Conservation (phyloP, 2,888 invertebrate species). For the Watsonalla cultraria region DNA sequence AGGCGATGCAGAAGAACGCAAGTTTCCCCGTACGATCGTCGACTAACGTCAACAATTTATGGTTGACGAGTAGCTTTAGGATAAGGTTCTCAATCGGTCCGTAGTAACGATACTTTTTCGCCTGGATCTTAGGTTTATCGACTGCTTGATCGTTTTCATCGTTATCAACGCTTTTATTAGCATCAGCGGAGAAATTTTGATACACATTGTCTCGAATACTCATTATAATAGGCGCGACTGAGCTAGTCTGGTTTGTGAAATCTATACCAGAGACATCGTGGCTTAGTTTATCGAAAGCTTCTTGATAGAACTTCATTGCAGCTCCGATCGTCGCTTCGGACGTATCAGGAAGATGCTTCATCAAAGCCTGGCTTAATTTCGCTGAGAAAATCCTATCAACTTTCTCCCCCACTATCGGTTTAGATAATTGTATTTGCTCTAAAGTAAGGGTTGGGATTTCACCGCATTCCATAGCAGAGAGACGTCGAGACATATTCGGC, state of each 20-base stretch:
- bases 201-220: conserved; percentile 73
- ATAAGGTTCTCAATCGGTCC: conserved; percentile 65
- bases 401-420: conserved; percentile 43
- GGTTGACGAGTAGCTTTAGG: conserved; percentile 52
- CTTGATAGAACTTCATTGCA: conserved; percentile 60
- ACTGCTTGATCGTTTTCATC: conserved; percentile 56
- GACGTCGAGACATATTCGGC: conserved; percentile 65
- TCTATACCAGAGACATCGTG: conserved; percentile 50
- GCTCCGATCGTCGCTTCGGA: conserved; percentile 63
- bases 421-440: conserved; percentile 46
- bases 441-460: conserved; percentile 49
- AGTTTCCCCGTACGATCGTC: conserved; percentile 70
- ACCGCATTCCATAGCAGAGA: conserved; percentile 59
- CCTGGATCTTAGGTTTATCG: conserved; percentile 60
- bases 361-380: conserved; percentile 52
- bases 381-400: conserved; percentile 50
- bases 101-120: conserved; percentile 67
- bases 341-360: conserved; percentile 61
- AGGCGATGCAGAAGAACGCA: conserved; percentile 70
- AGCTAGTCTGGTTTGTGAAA: conserved; percentile 56
- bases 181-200: conserved; percentile 63
- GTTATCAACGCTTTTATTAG: conserved; percentile 64
- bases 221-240: conserved; percentile 72
- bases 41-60: conserved; percentile 58
- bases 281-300: conserved; percentile 51